phyloP scores from a whole-genome alignment of 92 coral and sea anemone genomes.

The Porites rus region DNA sequence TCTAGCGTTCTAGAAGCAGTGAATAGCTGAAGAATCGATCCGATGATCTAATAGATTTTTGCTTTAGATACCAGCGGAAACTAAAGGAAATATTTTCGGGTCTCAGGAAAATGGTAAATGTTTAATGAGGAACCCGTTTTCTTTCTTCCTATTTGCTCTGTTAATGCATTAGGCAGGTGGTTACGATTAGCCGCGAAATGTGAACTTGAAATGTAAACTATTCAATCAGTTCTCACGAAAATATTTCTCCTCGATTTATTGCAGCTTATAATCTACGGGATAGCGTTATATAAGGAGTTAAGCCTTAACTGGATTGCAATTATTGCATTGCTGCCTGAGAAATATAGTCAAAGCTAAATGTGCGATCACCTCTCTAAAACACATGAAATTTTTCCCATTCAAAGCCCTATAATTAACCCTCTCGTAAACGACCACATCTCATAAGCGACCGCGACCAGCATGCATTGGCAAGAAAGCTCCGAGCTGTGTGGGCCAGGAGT shows the following conservation, averaged over 20 bases:
- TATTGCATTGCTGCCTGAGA: too few species aligned
- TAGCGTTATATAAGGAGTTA: neutral
- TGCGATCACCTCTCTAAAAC: too few species aligned
- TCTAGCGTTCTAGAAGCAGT: neutral
- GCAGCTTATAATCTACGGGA: neutral
- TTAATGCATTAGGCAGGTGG: slow-evolving; percentile 23
- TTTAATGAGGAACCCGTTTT: slow-evolving; percentile 40
- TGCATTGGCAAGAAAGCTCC: too few species aligned
- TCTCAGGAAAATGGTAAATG: slow-evolving; percentile 19
- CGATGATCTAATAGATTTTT: slow-evolving; percentile 46
- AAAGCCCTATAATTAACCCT: too few species aligned
- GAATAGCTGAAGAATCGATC: neutral
- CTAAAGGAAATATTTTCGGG: slow-evolving; percentile 7
- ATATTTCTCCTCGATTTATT: neutral
- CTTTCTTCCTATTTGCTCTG: slow-evolving; percentile 18
- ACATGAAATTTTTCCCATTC: too few species aligned
- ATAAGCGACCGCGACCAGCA: too few species aligned
- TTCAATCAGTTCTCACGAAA: neutral
- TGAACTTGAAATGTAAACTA: slow-evolving; percentile 26
- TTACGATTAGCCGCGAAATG: neutral
- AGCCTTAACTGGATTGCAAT: too few species aligned
- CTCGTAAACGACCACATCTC: too few species aligned
- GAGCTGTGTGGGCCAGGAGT: too few species aligned
- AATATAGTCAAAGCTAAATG: too few species aligned
- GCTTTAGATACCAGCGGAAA: neutral